Evolutionary conservation across 2,797 vertebrate genomes (phyloP), one percentile per base, ranked within the genome.

Genomic region (Liasis olivaceus): DNA sequence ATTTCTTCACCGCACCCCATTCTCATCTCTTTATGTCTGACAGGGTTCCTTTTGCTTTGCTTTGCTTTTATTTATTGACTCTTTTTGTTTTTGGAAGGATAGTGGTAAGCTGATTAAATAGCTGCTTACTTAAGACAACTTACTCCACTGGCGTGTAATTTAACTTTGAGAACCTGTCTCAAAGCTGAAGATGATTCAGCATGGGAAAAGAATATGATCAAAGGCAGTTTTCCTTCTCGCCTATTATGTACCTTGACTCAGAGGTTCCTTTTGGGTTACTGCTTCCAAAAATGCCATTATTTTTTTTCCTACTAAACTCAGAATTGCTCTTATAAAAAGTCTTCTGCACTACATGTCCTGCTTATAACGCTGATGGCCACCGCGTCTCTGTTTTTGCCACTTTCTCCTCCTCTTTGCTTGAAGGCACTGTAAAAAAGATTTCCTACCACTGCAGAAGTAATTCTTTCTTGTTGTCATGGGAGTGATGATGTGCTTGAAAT

Each of bases 1-100:
- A 93, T 93, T 72, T 86, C 31, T 91, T 94, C 89, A 90, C 89
- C 89, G 77, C 92, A 90, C 93, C 90, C 94, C 91, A 81, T 56
- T 90, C 93, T 26, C 92, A 60, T 94, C 87, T 85, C 0, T 14
- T 2, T 8, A 22, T 93, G 0, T 0, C 31, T 5, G 9, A 42
- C 72, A 89, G 59, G 31, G 93, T 51, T 28, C 0, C 1, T 64
- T 90, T 69, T 89, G 88, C 89, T 77, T 87, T 28, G 22, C 59
- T 88, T 63, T 88, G 26, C n/a, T 77, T 90, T 77, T 7, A 13
- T 77, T 58, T 90, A 24, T 24, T 77, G 54, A 4, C 1, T 42
- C 81, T 31, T 69, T 9, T 63, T 87, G 8, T 69, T 47, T 72
- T 85, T 24, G 2, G 12, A 90, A 90, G 47, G 77, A 6, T 90